These are phyloP conservation scores for Orestias chungarensis DNA, from an alignment of 2,797 vertebrate species.

Conservation along the genomic window DNA sequence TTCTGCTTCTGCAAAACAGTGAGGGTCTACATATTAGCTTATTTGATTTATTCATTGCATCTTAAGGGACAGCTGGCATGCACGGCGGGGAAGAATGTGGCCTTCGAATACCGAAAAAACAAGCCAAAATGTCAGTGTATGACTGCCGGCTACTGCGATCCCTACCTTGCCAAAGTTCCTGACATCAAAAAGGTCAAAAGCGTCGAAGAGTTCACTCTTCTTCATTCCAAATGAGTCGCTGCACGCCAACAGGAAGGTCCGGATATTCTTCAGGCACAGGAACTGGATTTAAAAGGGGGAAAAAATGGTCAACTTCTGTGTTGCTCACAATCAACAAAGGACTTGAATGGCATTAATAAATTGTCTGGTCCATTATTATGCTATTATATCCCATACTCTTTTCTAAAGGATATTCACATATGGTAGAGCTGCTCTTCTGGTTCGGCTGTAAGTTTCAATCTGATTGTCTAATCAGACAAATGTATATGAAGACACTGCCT, in stretches of 20 bases:
- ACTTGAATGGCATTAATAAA: background rate
- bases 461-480: conserved; percentile 22
- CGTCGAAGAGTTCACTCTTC: conserved; percentile 96
- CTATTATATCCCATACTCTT: conserved; percentile 20
- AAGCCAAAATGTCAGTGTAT: conserved; percentile 1
- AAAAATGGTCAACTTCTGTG: conserved; percentile 14
- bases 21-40: conserved; percentile 9
- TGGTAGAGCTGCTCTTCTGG: background rate
- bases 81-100: conserved; percentile 4
- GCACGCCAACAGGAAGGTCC: conserved; percentile 91
- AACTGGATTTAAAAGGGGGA: conserved; percentile 80
- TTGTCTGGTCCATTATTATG: background rate
- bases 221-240: conserved; percentile 92
- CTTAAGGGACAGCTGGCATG: conserved; percentile 25
- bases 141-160: background rate
- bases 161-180: conserved; percentile 98
- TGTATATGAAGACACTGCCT: conserved; percentile 28
- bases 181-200: conserved; percentile 97
- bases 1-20: conserved; percentile 4
- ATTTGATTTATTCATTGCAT: conserved; percentile 11
- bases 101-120: background rate
- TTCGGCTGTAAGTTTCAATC: conserved; percentile 13
- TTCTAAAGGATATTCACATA: background rate
- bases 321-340: background rate
- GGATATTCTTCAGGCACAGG: conserved; percentile 98